Conservation (phyloP, 2,797 vertebrate genomes). For the Oophaga sylvatica region DNA sequence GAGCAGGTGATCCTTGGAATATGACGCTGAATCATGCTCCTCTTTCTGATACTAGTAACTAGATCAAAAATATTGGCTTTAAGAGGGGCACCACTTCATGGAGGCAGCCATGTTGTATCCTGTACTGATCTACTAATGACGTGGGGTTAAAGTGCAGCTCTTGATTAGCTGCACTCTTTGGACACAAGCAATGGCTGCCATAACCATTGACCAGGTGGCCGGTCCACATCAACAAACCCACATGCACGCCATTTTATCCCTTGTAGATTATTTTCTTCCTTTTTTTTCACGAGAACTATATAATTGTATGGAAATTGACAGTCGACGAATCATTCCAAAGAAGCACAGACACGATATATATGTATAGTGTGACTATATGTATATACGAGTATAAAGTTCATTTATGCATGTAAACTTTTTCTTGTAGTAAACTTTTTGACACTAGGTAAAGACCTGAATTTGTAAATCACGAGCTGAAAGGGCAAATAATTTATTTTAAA, state of each 20-base stretch:
- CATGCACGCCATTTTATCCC: background rate
- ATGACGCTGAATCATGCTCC: slow-evolving; percentile 84
- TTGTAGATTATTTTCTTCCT: slow-evolving; percentile 27
- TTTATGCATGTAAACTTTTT: slow-evolving; percentile 46
- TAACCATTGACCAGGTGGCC: background rate
- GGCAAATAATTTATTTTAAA: slow-evolving; percentile 8
- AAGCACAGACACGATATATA: slow-evolving; percentile 10
- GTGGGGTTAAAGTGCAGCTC: background rate
- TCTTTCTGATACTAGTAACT: slow-evolving; percentile 88
- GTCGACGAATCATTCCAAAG: slow-evolving; percentile 36
- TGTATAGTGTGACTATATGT: slow-evolving; percentile 1
- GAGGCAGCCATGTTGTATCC: background rate
- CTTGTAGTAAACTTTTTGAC: slow-evolving; percentile 36
- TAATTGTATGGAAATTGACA: background rate
- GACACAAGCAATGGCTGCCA: slow-evolving; percentile 4
- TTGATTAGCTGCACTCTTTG: background rate
- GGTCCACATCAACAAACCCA: background rate
- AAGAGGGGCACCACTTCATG: background rate
- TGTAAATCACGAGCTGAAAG: background rate
- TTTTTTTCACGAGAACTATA: slow-evolving; percentile 12
- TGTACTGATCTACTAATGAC: background rate
- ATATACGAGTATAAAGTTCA: slow-evolving; percentile 15
- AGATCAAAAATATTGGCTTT: slow-evolving; percentile 35
- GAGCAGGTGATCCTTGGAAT: slow-evolving; percentile 88
- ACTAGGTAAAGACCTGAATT: slow-evolving; percentile 32